Evolutionary conservation across 2,113 vertebrate species (phyloP).

Genomic region (Ia io): DNA sequence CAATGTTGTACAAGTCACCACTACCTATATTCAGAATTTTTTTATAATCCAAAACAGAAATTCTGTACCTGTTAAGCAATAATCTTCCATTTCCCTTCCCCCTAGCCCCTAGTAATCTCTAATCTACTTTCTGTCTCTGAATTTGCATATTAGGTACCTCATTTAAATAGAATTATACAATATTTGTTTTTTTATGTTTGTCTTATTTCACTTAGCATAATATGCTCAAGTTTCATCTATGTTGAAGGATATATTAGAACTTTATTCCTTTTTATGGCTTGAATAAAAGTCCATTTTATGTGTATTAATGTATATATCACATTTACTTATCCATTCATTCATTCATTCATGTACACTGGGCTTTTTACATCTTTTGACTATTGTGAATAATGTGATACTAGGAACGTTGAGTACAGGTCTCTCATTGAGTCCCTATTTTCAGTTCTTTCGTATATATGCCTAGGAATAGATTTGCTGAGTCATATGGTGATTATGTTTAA

Average conservation of each 20-base stretch:
- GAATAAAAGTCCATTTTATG: neutral
- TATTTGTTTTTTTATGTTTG: neutral
- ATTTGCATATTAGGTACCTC: neutral
- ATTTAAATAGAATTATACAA: neutral
- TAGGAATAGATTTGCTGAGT: neutral
- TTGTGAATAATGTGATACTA: neutral
- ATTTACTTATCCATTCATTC: neutral
- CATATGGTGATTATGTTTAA: neutral
- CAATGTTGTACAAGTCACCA: neutral
- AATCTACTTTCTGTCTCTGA: neutral
- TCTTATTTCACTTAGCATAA: neutral
- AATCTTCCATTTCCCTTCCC: neutral
- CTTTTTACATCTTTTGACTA: neutral
- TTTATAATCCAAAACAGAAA: neutral
- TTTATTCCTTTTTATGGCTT: neutral
- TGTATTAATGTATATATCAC: neutral
- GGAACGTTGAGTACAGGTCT: neutral
- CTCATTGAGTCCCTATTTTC: neutral
- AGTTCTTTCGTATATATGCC: neutral
- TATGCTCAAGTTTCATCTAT: neutral
- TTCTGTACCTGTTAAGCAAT: neutral
- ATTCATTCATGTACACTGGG: neutral
- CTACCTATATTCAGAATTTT: neutral
- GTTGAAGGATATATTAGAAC: neutral
- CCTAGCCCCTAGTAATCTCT: neutral